A percentile compares a stretch with the other conserved stretches of the same genome.
phyloP scores from a whole-genome alignment of 2,797 vertebrate genomes.

The Gadopsis marmoratus region DNA sequence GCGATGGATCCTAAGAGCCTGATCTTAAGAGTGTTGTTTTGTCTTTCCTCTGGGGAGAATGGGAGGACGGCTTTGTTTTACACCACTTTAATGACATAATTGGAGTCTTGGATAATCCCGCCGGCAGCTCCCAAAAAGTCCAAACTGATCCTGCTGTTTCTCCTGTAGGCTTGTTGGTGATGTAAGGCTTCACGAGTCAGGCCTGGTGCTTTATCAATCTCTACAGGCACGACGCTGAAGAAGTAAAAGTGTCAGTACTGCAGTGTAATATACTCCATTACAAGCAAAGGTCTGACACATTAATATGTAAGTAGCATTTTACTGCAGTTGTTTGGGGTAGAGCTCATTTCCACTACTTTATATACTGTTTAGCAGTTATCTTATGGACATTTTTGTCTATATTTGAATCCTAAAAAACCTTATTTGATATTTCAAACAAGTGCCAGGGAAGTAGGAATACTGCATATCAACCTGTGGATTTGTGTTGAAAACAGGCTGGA shows the following conservation, averaged over 20 bases:
- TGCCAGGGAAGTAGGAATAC: no score
- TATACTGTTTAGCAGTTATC: background rate
- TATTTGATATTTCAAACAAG: background rate
- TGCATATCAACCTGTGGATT: no score
- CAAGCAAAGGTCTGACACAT: background rate
- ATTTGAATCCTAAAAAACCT: background rate
- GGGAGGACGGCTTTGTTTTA: constrained; percentile 31
- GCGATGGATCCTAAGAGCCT: constrained; percentile 16
- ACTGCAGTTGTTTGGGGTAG: background rate
- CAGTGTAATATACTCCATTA: background rate
- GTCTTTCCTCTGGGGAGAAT: constrained; percentile 6
- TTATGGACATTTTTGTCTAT: no score
- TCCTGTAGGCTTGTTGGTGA: constrained; percentile 4
- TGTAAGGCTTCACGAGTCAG: constrained; percentile 13
- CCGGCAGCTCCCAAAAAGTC: background rate
- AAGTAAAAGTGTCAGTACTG: background rate
- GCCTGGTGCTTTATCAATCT: background rate
- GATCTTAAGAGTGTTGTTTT: constrained; percentile 11
- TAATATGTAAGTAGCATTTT: background rate
- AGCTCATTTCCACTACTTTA: background rate
- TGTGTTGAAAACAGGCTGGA: no score
- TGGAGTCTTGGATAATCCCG: constrained; percentile 32
- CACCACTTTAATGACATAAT: constrained; percentile 40
- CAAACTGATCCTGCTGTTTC: constrained; percentile 22
- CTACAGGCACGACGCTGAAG: background rate